Percentiles rank a stretch among this genome's conserved stretches.
These are phyloP conservation scores for Gnathonemus longibarbis DNA, from an alignment of 2,113 vertebrate genomes.

Conservation along the genomic window DNA sequence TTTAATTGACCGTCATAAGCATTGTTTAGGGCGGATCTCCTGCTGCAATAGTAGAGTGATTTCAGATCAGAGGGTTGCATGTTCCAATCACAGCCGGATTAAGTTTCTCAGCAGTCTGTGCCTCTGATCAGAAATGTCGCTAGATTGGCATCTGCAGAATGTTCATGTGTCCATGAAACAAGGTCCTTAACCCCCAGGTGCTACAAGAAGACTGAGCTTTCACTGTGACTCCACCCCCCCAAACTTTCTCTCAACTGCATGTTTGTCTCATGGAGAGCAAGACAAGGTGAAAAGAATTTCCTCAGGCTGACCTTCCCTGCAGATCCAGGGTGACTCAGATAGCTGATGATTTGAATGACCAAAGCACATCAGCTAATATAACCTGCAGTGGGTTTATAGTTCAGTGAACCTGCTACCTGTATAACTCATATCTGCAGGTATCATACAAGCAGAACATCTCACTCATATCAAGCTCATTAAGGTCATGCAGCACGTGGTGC, in stretches of 20 bases:
- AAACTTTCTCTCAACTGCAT: neutral
- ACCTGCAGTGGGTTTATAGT: neutral
- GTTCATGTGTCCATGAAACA: neutral
- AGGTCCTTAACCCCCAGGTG: neutral
- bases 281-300: no score
- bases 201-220: neutral
- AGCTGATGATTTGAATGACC: neutral
- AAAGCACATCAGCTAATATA: neutral
- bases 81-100: no score
- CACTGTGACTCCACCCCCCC: neutral
- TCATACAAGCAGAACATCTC: conserved; percentile 1
- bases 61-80: neutral
- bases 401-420: neutral
- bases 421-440: no score
- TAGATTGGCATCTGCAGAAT: neutral
- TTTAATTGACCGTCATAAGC: neutral
- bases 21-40: neutral
- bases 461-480: conserved; percentile 9
- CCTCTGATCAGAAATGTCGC: neutral
- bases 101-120: neutral
- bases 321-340: neutral
- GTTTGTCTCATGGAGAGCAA: no score
- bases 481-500: conserved; percentile 27
- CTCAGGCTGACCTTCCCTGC: neutral
- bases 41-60: neutral